Conservation (phyloP, 2,113 vertebrate genomes). For the Lonchura striata region DNA sequence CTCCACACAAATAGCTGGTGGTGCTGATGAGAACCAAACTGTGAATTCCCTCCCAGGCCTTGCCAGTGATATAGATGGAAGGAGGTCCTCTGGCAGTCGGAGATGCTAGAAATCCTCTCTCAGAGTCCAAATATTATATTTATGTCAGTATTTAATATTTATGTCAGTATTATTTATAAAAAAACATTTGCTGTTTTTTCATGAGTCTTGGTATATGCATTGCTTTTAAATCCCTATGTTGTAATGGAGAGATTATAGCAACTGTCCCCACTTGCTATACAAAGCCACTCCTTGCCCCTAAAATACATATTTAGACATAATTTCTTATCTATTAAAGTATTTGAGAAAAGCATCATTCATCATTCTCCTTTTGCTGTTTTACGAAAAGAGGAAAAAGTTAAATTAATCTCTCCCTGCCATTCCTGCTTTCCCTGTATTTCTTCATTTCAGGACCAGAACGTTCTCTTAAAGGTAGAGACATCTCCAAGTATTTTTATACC, state of each 20-base stretch:
- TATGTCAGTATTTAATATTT: neutral
- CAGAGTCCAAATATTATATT: neutral
- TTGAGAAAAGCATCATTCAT: neutral
- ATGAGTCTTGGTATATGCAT: neutral
- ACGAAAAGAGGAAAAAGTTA: neutral
- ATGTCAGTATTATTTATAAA: neutral
- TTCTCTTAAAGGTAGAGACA: neutral
- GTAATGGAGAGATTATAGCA: neutral
- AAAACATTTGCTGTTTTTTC: neutral
- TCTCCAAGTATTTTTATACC: neutral
- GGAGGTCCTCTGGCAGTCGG: neutral
- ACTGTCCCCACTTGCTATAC: neutral
- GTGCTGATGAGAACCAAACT: neutral
- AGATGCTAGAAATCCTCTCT: neutral
- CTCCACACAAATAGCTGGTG: neutral
- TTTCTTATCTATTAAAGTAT: neutral
- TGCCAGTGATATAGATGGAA: neutral
- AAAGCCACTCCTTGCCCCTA: neutral
- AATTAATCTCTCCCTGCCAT: fast-evolving
- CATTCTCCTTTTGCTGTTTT: neutral
- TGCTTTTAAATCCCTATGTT: neutral
- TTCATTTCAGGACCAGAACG: neutral
- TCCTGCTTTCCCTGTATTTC: neutral
- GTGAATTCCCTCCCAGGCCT: neutral
- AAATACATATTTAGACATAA: neutral